Base-by-base conservation (phyloP, 1,140 invertebrate species). In the Cotesia glomerata region DNA sequence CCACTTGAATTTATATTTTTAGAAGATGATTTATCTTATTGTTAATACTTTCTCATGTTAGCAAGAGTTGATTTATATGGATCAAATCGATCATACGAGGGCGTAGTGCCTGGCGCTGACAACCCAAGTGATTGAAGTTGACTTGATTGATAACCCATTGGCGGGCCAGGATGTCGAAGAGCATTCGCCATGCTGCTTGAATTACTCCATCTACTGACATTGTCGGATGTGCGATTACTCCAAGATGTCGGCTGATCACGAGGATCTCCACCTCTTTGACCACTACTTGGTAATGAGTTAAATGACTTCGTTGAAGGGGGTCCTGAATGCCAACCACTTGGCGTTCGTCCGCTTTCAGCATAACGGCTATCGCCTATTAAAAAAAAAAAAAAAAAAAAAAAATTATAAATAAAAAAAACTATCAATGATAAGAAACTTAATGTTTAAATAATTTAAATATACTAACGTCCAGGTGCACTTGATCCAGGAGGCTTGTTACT, bases 41-140 rank as follows among this genome's bases (percentile, higher is more conserved):
- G 80, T 80, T 79, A 82, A 76, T 87, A 86, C 75, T 87, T 87
- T 77, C 86, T 84, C 80, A 87, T 82, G 72, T 78, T 83, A 2
- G 82, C 78, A 77, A 87, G 82, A n/a, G 84, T 81, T 18, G 79
- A 80, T 73, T 87, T 87, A 75, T 86, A 87, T 3, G 85, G 84
- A 56, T 87, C 86, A 68, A 85, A 87, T 62, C 86, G 82, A 66
- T 85, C 84, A 66, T 86, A 86, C 0, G 85, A 85, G 26, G 82
- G 81, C 5, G 76, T 76, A 26, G 84, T 84, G 35, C 84, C 85
- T 8, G 84, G 84, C 49, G 82, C 81, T 8, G 85, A 70, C 67
- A 87, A 76, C 68, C 82, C 81, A 75, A 84, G 82, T 3, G 84
- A 84, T 56, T 82, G 85, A 35, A 85, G 81, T 26, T 83, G 82